Percentiles rank a stretch among this genome's conserved stretches.
phyloP scores from a whole-genome alignment of 2,113 vertebrate genomes.

The Oryzias woworae region DNA sequence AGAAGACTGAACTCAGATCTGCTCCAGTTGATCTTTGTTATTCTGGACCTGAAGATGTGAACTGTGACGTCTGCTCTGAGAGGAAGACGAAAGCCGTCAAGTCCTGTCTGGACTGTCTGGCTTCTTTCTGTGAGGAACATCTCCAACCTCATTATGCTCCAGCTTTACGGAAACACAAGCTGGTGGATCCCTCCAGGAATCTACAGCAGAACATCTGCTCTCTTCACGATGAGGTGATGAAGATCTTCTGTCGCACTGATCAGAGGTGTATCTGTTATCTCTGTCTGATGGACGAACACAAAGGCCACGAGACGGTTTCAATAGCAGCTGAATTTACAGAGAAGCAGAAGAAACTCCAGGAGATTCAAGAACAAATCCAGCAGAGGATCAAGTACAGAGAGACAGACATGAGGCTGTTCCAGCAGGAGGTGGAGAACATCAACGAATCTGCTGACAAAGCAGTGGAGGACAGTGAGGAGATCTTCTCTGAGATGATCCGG shows the following conservation, averaged over 20 bases:
- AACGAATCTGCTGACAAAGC: not conserved
- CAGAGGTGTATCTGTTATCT: conserved; percentile 1
- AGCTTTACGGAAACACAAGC: not conserved
- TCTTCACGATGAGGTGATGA: not conserved
- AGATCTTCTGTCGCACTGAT: not conserved
- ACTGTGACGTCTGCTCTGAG: not conserved
- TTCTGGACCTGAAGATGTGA: not conserved
- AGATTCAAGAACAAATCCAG: conserved; percentile 1
- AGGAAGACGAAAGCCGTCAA: conserved; percentile 1
- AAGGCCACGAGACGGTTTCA: not conserved
- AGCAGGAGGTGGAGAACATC: conserved; percentile 13
- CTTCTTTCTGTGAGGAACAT: not conserved
- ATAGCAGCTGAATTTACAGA: not conserved
- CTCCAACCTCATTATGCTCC: conserved; percentile 1
- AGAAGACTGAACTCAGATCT: conserved; percentile 1
- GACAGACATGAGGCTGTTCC: not conserved
- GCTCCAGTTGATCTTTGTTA: not conserved
- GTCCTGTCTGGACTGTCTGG: conserved; percentile 1
- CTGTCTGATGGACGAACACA: not conserved
- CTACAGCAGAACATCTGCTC: conserved; percentile 7
- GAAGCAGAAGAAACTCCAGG: conserved; percentile 8
- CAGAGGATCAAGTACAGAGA: conserved; percentile 3
- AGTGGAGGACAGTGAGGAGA: not conserved
- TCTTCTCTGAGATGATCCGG: not conserved
- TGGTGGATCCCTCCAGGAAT: not conserved